These are phyloP conservation scores for Nudaria mundana DNA, from an alignment of 2,888 invertebrate genomes.

Conservation along the genomic window DNA sequence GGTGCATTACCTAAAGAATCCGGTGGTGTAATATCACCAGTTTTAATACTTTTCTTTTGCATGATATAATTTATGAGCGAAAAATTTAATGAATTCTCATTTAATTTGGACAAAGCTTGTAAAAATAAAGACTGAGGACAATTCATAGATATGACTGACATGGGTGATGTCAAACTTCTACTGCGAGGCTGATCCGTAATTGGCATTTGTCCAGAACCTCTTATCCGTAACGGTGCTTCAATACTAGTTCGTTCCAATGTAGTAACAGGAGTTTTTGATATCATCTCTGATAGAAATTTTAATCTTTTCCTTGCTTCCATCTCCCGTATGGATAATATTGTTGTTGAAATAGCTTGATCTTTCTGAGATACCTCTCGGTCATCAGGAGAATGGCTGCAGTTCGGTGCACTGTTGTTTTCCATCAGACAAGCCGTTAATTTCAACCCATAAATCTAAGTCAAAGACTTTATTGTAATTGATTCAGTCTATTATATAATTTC, in stretches of 20 bases:
- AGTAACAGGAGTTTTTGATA: neutral
- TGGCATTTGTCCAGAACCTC: slow-evolving; percentile 22
- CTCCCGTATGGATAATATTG: neutral
- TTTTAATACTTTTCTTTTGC: slow-evolving; percentile 14
- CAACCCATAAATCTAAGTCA: too few species aligned
- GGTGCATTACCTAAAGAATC: slow-evolving; percentile 66
- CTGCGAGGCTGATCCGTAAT: slow-evolving; percentile 21
- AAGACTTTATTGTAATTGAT: too few species aligned
- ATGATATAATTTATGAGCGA: slow-evolving; percentile 33
- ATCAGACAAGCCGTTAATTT: too few species aligned
- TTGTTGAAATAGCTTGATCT: slow-evolving; percentile 3
- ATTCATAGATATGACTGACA: slow-evolving; percentile 27
- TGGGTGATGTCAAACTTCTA: slow-evolving; percentile 32
- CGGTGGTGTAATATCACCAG: slow-evolving; percentile 53
- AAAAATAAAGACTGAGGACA: slow-evolving; percentile 57
- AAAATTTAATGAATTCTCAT: slow-evolving; percentile 46
- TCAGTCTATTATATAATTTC: too few species aligned
- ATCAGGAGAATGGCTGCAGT: slow-evolving; percentile 29
- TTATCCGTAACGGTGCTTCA: slow-evolving; percentile 29
- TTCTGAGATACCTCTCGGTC: slow-evolving; percentile 7
- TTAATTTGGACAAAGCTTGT: slow-evolving; percentile 58
- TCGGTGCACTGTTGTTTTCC: slow-evolving; percentile 26
- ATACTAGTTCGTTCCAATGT: neutral
- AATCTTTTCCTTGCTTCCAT: slow-evolving; percentile 5
- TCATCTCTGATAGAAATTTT: neutral